phyloP scores from a whole-genome alignment of 2,888 invertebrate species.

The Smittia sp. region DNA sequence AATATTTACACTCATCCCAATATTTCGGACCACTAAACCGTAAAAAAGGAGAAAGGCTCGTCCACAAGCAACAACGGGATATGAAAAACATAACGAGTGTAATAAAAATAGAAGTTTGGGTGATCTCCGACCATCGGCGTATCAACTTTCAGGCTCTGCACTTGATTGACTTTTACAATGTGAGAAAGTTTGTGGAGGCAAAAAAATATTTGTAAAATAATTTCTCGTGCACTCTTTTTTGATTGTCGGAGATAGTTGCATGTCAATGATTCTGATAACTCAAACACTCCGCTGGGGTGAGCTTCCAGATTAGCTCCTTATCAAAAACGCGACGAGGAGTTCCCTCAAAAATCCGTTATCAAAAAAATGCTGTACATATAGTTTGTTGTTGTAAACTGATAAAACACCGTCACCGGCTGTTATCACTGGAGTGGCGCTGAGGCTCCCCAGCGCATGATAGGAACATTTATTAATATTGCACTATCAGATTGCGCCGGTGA shows the following conservation, averaged over 20 bases:
- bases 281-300: neutral
- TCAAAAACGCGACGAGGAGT: slow-evolving; percentile 1
- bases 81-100: slow-evolving; percentile 39
- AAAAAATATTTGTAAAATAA: too few relatives aligned
- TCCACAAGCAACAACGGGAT: slow-evolving; percentile 25
- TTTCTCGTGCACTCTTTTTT: too few relatives aligned
- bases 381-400: slow-evolving; percentile 38
- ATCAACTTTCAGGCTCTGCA: slow-evolving; percentile 1
- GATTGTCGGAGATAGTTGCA: neutral
- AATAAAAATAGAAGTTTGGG: slow-evolving; percentile 23
- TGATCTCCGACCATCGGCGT: neutral
- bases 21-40: neutral
- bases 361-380: slow-evolving; percentile 34
- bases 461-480: slow-evolving; percentile 5
- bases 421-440: slow-evolving; percentile 31
- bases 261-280: neutral
- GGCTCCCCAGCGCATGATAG: neutral
- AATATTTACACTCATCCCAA: slow-evolving; percentile 20
- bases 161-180: slow-evolving; percentile 32
- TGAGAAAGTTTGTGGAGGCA: slow-evolving; percentile 29
- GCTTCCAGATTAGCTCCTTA: slow-evolving; percentile 14
- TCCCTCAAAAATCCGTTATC: slow-evolving; percentile 38
- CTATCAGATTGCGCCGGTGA: neutral
- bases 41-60: neutral
- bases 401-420: slow-evolving; percentile 24